These are phyloP conservation scores for Chirona hameri DNA, from an alignment of 2,888 invertebrate species.

Conservation along the genomic window DNA sequence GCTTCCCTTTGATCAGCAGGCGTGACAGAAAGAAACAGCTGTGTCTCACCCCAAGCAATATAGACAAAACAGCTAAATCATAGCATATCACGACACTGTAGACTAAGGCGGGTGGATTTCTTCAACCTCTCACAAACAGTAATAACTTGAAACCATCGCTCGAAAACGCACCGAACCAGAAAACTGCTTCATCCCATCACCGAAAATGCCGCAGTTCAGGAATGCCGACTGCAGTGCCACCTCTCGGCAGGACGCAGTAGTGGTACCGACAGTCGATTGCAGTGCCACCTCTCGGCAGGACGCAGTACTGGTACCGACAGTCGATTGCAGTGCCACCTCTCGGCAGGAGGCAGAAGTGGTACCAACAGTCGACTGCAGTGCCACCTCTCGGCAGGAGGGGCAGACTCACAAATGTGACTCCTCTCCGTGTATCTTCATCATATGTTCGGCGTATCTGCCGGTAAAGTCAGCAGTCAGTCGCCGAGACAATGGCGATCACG, in stretches of 20 bases:
- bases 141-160: background rate
- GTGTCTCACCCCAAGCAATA: no score
- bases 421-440: conserved; percentile 11
- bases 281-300: no score
- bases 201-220: background rate
- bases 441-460: conserved; percentile 6
- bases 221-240: background rate
- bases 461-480: background rate
- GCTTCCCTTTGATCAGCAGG: background rate
- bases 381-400: background rate
- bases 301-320: no score
- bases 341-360: background rate
- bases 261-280: no score
- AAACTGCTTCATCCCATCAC: background rate
- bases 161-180: background rate
- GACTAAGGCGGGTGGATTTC: no score
- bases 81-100: no score
- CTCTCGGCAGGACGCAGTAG: background rate
- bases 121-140: no score
- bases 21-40: no score
- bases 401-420: background rate
- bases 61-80: no score
- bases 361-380: background rate
- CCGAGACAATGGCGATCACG: background rate
- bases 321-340: background rate